phyloP scores from a whole-genome alignment of 2,113 vertebrate species.

The Alethe diademata region DNA sequence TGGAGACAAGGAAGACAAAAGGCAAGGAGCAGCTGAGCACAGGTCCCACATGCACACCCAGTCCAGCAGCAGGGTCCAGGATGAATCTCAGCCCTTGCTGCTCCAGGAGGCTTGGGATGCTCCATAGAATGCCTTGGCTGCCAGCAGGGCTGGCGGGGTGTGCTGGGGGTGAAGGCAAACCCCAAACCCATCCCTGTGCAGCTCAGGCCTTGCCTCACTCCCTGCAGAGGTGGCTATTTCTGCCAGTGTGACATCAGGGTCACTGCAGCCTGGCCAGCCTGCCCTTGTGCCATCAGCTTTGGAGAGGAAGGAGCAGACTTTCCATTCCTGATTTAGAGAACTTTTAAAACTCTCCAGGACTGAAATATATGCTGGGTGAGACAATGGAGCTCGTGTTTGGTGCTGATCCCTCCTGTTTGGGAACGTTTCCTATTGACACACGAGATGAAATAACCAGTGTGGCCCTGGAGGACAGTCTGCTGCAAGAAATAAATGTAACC shows the following conservation, averaged over 20 bases:
- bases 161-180: not conserved
- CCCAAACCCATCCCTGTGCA: not conserved
- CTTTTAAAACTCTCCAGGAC: constrained; percentile 22
- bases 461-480: not conserved
- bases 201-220: constrained; percentile 25
- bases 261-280: constrained; percentile 49
- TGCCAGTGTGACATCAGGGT: constrained; percentile 75
- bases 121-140: constrained; percentile 2
- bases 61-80: not conserved
- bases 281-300: constrained; percentile 36
- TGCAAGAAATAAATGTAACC: constrained; percentile 38
- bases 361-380: constrained; percentile 42
- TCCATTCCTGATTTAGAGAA: constrained; percentile 72
- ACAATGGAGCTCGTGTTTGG: constrained; percentile 37
- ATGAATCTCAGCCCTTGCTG: not conserved
- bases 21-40: not conserved
- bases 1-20: not conserved
- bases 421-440: constrained; percentile 36
- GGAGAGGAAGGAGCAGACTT: constrained; percentile 61
- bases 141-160: not conserved
- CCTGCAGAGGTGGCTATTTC: constrained; percentile 72
- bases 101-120: not conserved
- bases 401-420: constrained; percentile 24
- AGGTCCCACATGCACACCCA: rapidly evolving
- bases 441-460: not conserved